Evolutionary conservation across 2,113 vertebrate genomes (phyloP).

Genomic region (Siniperca chuatsi): DNA sequence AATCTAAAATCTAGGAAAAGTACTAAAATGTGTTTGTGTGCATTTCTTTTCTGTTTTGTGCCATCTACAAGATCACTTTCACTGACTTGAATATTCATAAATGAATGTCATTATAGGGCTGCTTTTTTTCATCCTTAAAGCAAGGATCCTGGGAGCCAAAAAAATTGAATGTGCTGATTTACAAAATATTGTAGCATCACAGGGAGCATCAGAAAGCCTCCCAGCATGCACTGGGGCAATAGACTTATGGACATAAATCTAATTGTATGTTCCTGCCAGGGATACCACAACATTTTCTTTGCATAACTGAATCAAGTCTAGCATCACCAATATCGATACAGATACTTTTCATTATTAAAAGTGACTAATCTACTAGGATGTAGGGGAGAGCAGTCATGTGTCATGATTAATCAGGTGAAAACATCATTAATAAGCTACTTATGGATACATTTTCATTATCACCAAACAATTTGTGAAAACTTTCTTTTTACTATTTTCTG

Average conservation of each 20-base stretch:
- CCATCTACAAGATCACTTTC: background rate
- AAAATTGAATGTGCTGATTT: background rate
- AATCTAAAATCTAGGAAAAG: constrained; percentile 29
- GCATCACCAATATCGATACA: background rate
- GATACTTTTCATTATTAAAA: background rate
- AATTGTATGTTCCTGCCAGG: background rate
- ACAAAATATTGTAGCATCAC: background rate
- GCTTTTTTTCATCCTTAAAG: background rate
- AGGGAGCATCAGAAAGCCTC: background rate
- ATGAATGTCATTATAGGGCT: background rate
- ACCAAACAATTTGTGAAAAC: background rate
- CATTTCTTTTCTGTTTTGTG: constrained; percentile 24
- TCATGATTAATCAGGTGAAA: no score
- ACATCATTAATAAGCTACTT: background rate
- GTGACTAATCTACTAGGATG: no score
- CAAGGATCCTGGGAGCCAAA: background rate
- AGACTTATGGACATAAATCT: background rate
- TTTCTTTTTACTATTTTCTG: background rate
- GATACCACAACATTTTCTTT: background rate
- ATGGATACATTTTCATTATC: background rate
- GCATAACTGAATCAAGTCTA: background rate
- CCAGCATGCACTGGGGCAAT: background rate
- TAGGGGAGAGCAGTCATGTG: background rate
- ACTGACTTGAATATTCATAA: constrained; percentile 42
- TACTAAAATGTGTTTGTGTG: constrained; percentile 22